Conservation (phyloP, 2,797 vertebrate genomes). For the Buceros bicornis region DNA sequence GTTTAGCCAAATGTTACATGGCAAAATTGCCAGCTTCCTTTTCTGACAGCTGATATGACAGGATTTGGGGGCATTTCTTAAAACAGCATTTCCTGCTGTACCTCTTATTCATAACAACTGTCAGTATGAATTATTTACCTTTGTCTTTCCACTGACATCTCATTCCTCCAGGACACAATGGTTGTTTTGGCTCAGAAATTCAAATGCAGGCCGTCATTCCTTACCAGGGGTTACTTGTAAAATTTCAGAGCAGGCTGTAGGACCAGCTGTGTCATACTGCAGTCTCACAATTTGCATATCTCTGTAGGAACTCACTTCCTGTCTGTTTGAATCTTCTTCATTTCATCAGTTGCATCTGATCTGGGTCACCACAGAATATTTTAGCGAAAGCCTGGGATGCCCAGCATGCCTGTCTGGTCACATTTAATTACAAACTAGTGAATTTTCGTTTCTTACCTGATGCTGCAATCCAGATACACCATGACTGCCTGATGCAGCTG, state of each 20-base stretch:
- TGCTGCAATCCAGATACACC: background rate
- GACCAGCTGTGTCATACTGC: background rate
- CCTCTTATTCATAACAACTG: background rate
- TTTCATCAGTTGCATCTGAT: conserved; percentile 34
- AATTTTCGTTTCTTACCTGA: conserved; percentile 33
- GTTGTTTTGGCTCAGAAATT: conserved; percentile 15
- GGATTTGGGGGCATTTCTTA: background rate
- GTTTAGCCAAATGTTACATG: background rate
- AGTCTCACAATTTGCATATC: background rate
- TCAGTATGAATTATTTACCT: conserved; percentile 14
- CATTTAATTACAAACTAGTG: conserved; percentile 34
- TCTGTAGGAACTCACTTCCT: conserved; percentile 9
- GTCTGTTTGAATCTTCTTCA: conserved; percentile 52
- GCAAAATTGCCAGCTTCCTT: background rate
- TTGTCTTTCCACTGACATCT: background rate
- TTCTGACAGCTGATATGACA: background rate
- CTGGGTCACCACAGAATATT: background rate
- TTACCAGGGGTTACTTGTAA: background rate
- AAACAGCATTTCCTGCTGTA: background rate
- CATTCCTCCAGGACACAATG: background rate
- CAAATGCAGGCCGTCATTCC: background rate
- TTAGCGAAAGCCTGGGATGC: background rate
- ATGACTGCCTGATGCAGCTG: background rate
- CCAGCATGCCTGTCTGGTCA: conserved; percentile 4
- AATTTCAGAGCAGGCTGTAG: background rate